Evolutionary conservation across 2,888 invertebrate species (phyloP).

Genomic region (Troides oblongomaculatus): DNA sequence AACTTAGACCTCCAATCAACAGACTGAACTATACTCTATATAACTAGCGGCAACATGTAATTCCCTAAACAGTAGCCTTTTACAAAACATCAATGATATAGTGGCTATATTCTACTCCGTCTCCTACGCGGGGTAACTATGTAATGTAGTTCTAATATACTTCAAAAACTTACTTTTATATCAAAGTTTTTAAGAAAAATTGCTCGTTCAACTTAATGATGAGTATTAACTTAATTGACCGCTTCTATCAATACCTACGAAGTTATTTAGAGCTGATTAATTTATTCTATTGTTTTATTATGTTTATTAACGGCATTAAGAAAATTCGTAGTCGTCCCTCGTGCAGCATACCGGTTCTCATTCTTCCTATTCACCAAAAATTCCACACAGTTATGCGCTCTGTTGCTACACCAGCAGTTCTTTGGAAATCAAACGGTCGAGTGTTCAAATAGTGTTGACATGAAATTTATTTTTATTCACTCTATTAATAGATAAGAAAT

Average conservation of each 20-base stretch:
- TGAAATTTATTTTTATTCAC: conserved; percentile 18
- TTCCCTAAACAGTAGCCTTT: too few species aligned
- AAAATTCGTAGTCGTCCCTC: neutral
- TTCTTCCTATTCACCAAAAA: neutral
- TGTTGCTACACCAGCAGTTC: neutral
- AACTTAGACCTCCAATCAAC: too few species aligned
- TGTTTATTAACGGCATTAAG: conserved; percentile 3
- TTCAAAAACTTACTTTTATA: neutral
- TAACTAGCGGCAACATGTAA: too few species aligned
- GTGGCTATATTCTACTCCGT: too few species aligned
- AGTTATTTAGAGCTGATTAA: neutral
- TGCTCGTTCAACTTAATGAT: neutral
- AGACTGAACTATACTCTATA: too few species aligned
- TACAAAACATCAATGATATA: too few species aligned
- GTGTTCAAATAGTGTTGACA: neutral
- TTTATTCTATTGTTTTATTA: conserved; percentile 7
- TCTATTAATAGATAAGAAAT: conserved; percentile 11
- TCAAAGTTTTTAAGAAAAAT: neutral
- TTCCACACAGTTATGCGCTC: neutral
- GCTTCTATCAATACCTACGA: neutral
- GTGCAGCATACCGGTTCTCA: neutral
- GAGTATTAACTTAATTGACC: neutral
- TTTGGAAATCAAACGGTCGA: neutral
- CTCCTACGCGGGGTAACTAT: too few species aligned
- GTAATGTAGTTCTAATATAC: too few species aligned